Percentiles rank a stretch among this genome's conserved stretches.
Conservation (phyloP, 2,797 vertebrate species). For the Manis pentadactyla region DNA sequence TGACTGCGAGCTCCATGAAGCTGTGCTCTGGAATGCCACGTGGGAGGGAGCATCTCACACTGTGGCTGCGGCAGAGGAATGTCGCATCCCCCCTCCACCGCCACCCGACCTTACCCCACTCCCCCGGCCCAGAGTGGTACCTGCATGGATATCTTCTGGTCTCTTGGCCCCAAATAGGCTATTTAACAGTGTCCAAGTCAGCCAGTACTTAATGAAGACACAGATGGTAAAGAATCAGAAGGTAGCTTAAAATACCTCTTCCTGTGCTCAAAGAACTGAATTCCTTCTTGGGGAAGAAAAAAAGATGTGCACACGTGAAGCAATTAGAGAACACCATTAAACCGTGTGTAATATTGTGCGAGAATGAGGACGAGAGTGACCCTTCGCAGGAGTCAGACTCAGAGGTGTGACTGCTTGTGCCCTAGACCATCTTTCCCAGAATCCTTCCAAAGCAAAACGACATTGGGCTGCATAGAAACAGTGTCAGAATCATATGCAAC, state of each 20-base stretch:
- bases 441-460: not conserved
- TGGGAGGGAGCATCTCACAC: accelerated
- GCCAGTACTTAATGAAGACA: not conserved
- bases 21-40: not conserved
- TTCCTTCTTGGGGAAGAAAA: not conserved
- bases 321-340: not conserved
- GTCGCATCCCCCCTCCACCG: accelerated
- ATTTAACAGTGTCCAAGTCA: too few species aligned
- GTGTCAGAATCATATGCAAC: accelerated
- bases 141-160: not conserved
- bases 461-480: accelerated
- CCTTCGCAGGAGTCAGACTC: not conserved
- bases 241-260: not conserved
- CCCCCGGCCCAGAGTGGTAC: not conserved
- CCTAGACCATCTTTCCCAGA: not conserved
- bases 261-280: not conserved
- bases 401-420: accelerated
- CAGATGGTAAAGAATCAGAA: not conserved
- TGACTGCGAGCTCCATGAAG: accelerated
- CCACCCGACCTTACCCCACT: too few species aligned
- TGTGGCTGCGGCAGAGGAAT: not conserved
- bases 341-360: accelerated
- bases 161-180: not conserved
- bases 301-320: accelerated
- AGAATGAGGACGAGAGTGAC: accelerated